A percentile compares a stretch with the other conserved stretches of the same genome.
These are phyloP conservation scores for Chloroceryle aenea DNA, from an alignment of 2,113 vertebrate genomes.

Conservation along the genomic window DNA sequence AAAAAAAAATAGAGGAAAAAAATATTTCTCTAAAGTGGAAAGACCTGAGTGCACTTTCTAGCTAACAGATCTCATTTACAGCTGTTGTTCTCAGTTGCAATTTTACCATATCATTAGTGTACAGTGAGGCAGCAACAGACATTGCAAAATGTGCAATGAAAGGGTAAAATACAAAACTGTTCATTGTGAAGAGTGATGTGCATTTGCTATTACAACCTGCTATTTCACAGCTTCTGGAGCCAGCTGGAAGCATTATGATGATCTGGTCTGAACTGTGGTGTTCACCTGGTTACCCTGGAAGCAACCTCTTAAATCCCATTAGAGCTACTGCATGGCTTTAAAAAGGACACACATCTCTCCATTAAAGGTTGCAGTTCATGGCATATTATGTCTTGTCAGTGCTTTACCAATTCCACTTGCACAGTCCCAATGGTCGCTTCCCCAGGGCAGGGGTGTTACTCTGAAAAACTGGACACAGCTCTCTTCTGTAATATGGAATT, in stretches of 20 bases:
- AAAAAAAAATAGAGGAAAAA: neutral
- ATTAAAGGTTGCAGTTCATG: neutral
- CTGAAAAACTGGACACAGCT: neutral
- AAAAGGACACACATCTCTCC: neutral
- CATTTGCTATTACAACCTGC: neutral
- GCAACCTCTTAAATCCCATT: neutral
- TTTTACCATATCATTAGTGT: neutral
- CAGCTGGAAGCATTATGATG: neutral
- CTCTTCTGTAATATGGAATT: neutral
- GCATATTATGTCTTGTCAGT: neutral
- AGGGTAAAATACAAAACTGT: neutral
- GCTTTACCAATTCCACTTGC: neutral
- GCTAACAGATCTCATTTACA: neutral
- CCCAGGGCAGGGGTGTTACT: neutral
- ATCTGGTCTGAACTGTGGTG: neutral
- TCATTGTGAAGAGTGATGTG: neutral
- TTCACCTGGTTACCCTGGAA: neutral
- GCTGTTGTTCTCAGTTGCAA: neutral
- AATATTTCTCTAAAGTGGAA: neutral
- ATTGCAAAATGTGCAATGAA: neutral
- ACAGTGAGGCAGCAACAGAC: neutral
- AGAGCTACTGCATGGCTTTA: neutral
- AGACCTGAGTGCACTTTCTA: neutral
- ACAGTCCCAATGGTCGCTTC: neutral
- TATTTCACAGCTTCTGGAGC: neutral